Evolutionary conservation across 2,888 invertebrate genomes (phyloP), one percentile per base, ranked within the genome.

Genomic region (Crematogaster levior): DNA sequence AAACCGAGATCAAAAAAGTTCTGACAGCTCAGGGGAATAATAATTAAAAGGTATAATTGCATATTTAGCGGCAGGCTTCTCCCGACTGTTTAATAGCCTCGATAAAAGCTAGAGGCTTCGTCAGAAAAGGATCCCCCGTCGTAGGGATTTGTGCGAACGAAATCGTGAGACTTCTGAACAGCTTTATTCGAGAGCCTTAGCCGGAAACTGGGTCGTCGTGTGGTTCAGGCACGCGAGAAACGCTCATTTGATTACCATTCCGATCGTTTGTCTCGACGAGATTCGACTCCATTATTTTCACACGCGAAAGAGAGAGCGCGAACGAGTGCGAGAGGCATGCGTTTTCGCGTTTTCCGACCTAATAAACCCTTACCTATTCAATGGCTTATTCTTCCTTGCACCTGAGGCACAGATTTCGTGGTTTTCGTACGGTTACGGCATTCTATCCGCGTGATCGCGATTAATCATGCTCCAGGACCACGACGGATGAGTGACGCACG

Each of bases 241-340:
- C 79, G 82, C 70, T 84, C 82, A 82, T 82, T 81, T 80, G 81
- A 83, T 87, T 87, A 87, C 75, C 80, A 84, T 74, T 66, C 30
- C 34, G 51, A 82, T 70, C 86, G 72, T 86, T 82, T 82, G 72
- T 74, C 80, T 74, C 43, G 80, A 30, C 56, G 51, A 37, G 60
- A 75, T 77, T 81, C 63, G 15, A n/a, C 18, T 27, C 21, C 68
- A 30, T 27, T 68, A 43, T 27, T 79, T 56, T 68, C 10, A 66
- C 30, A 15, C 34, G 34, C 18, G 24, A 24, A 43, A 27, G 7
- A 43, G n/a, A 0, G 24, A 3, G n/a, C 0, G 15, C 21, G 56
- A 46, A 12, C 10, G 12, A n/a, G 18, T 15, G 30, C 56, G 15
- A 21, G 34, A 30, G 27, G 37, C 7, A 40, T 27, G 24, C 43